Evolutionary conservation across 2,113 vertebrate genomes (phyloP), one percentile per base, ranked within the genome.

Genomic region (Coreoperca whiteheadi): DNA sequence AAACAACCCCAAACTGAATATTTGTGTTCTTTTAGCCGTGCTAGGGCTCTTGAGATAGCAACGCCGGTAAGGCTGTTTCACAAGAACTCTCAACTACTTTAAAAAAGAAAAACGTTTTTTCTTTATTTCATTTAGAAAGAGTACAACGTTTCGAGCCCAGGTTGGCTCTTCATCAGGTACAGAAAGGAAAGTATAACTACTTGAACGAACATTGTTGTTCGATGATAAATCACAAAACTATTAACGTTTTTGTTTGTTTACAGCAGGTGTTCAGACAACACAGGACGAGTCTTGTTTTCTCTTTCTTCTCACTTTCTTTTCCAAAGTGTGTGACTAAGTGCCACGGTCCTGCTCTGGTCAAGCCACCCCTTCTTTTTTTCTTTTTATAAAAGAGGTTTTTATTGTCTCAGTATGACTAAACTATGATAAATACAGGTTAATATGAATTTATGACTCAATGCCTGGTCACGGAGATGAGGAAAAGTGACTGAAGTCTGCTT

Each of bases 401-500:
- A 37, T 37, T 46, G n/a, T n/a, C n/a, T n/a, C n/a, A n/a, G n/a
- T n/a, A n/a, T n/a, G n/a, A n/a, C n/a, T n/a, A n/a, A n/a, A n/a
- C n/a, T n/a, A 8, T 65, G 80, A 85, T 80, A 68, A 84, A 87
- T 6, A 20, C 87, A 87, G 75, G 83, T 60, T 64, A 28, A 60
- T 37, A 20, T 64, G 64, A 6, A 46, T 72, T 57, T 21, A 41
- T 92, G 91, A 92, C 85, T 94, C 93, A 84, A 6, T 11, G 50
- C 21, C 18, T 6, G 0, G 10, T 92, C 91, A 90, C 84, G 79
- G 46, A 80, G 57, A 68, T 28, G 39, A 92, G 80, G 86, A 93
- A 84, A 89, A 93, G 89, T 89, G 83, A 79, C 53, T 4, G 70
- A 70, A 53, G 83, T 83, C 93, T 94, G 93, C 86, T 92, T 93